Percentiles rank a stretch among this genome's conserved stretches.
Conservation (phyloP, 2,888 invertebrate species). For the Hirudinaria manillensis region DNA sequence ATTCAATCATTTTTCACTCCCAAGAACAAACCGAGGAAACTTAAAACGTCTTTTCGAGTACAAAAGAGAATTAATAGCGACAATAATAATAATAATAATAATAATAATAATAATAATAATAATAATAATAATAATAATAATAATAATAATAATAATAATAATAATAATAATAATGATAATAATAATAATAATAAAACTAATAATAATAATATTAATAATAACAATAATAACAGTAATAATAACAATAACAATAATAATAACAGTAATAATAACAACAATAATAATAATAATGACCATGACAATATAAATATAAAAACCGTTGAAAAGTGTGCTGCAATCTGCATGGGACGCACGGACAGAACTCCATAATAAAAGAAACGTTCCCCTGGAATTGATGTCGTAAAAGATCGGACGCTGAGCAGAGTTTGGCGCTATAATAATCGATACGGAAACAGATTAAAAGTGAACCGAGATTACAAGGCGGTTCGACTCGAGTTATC, state of each 20-base stretch:
- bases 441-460: too few relatives aligned
- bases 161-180: not conserved
- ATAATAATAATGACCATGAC: not conserved
- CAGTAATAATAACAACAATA: not conserved
- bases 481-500: too few relatives aligned
- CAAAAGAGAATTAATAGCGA: too few relatives aligned
- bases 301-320: too few relatives aligned
- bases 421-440: too few relatives aligned
- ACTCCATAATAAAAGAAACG: not conserved
- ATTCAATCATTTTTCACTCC: too few relatives aligned
- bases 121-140: conserved; percentile 11
- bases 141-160: too few relatives aligned
- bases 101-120: conserved; percentile 17
- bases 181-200: not conserved
- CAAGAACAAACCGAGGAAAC: too few relatives aligned
- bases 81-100: not conserved
- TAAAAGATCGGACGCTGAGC: too few relatives aligned
- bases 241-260: conserved; percentile 8
- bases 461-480: too few relatives aligned
- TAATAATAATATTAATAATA: conserved; percentile 9
- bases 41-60: too few relatives aligned
- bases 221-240: conserved; percentile 14
- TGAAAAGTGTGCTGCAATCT: not conserved
- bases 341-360: not conserved
- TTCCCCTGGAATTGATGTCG: too few relatives aligned